Evolutionary conservation across 2,888 invertebrate genomes (phyloP).

Genomic region (Drosophila seclusa): DNA sequence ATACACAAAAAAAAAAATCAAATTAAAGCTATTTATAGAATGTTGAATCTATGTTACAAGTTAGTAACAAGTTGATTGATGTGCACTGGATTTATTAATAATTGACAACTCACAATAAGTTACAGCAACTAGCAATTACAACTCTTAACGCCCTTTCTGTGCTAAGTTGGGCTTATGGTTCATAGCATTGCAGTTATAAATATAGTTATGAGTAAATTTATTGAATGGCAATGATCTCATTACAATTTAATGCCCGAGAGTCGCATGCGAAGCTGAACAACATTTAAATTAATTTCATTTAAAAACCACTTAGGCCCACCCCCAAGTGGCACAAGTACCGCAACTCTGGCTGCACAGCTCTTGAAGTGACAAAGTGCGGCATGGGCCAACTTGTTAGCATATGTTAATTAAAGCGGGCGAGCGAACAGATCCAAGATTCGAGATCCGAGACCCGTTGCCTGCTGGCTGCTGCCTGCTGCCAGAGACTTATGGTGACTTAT

Average conservation of each 20-base stretch:
- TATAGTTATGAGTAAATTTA: conserved; percentile 73
- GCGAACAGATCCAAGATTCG: conserved; percentile 40
- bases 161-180: conserved; percentile 40
- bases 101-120: neutral
- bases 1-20: neutral
- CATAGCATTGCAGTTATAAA: conserved; percentile 67
- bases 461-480: conserved; percentile 50
- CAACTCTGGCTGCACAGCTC: conserved; percentile 44
- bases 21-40: neutral
- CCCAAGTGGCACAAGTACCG: conserved; percentile 68
- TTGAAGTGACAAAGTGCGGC: conserved; percentile 78
- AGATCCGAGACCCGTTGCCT: conserved; percentile 44
- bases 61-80: neutral
- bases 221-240: conserved; percentile 75
- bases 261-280: conserved; percentile 32
- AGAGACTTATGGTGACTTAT: conserved; percentile 68
- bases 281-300: conserved; percentile 80
- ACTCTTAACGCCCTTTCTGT: conserved; percentile 54
- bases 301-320: conserved; percentile 80
- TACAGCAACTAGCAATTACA: conserved; percentile 26
- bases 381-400: conserved; percentile 79
- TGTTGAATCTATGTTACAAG: neutral
- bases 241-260: conserved; percentile 67
- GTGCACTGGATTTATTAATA: neutral
- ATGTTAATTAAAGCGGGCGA: conserved; percentile 79